These are phyloP conservation scores for Sebastes itinus DNA, from an alignment of 2,797 vertebrate genomes.

Conservation along the genomic window DNA sequence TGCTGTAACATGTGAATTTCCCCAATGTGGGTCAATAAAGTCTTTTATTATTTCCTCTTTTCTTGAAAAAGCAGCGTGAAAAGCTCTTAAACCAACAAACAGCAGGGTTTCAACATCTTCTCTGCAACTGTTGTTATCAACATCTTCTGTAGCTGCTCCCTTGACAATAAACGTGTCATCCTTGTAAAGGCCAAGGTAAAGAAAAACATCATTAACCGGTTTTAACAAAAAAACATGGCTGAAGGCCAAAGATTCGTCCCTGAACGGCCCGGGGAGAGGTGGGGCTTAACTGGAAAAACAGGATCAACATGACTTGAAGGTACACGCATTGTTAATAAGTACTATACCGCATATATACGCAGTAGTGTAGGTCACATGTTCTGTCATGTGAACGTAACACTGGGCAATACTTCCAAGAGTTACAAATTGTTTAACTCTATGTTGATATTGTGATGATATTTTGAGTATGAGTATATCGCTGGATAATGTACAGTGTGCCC, in stretches of 20 bases:
- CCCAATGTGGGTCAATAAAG: background rate
- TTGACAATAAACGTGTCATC: background rate
- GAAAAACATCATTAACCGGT: background rate
- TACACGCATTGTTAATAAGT: background rate
- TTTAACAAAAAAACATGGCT: background rate
- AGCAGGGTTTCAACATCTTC: background rate
- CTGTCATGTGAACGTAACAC: background rate
- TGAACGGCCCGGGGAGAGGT: background rate
- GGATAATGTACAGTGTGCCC: too few species aligned
- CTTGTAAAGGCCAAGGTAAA: background rate
- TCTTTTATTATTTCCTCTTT: background rate
- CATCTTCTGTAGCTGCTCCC: background rate
- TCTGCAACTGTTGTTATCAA: background rate
- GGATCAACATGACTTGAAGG: background rate
- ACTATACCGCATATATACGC: too few species aligned
- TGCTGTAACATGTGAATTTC: background rate
- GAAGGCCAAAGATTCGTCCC: background rate
- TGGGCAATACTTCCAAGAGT: background rate
- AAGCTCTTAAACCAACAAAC: background rate
- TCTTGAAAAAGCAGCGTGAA: background rate
- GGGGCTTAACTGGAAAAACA: constrained; percentile 39
- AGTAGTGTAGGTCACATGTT: too few species aligned
- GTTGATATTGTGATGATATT: background rate
- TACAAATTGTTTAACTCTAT: background rate
- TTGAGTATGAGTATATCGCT: background rate